These are phyloP conservation scores for Entomyzon cyanotis DNA, from an alignment of 2,113 vertebrate species.

Conservation along the genomic window DNA sequence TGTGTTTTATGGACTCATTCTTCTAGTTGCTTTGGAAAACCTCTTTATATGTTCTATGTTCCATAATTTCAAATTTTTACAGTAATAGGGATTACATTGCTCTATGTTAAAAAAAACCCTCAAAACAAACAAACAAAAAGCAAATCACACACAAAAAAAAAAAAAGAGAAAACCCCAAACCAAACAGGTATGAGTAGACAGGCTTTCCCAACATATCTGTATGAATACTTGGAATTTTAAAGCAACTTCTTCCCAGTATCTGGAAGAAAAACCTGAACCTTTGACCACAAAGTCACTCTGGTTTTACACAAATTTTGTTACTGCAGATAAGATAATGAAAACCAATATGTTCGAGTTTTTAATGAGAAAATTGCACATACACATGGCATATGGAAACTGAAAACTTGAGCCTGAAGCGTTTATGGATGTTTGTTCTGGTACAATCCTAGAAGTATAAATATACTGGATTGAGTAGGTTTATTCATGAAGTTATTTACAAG, in stretches of 20 bases:
- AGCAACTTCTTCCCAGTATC: background rate
- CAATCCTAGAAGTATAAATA: background rate
- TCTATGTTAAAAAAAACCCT: background rate
- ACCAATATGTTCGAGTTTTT: background rate
- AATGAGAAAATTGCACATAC: background rate
- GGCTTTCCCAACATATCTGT: background rate
- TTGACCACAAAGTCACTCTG: background rate
- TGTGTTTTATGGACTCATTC: background rate
- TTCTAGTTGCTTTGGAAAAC: background rate
- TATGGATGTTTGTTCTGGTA: background rate
- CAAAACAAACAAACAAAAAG: background rate
- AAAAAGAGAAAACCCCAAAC: background rate
- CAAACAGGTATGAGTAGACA: background rate
- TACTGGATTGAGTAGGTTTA: background rate
- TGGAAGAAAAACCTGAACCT: background rate
- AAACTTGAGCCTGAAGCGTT: background rate
- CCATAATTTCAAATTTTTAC: background rate
- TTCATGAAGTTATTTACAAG: background rate
- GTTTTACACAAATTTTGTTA: background rate
- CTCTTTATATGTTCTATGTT: background rate
- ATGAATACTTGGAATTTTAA: background rate
- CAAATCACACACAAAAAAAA: background rate
- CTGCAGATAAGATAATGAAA: background rate
- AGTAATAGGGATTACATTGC: background rate
- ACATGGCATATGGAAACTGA: accelerated